These are phyloP conservation scores for Micrasema longulum DNA, from an alignment of 1,140 invertebrate species.

Conservation along the genomic window DNA sequence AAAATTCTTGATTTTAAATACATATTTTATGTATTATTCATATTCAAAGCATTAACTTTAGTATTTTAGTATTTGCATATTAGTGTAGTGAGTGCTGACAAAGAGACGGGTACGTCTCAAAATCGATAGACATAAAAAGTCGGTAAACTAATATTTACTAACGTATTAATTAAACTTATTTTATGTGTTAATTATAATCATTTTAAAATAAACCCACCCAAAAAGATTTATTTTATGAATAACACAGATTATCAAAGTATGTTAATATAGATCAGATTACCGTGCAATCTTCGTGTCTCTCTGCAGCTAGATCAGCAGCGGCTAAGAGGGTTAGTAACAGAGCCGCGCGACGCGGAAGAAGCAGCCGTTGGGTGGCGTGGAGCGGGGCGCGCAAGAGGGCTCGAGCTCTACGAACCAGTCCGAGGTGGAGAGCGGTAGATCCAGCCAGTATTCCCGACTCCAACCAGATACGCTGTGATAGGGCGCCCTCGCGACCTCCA, in stretches of 20 bases:
- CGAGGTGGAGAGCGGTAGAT: conserved; percentile 27
- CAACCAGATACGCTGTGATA: conserved; percentile 35
- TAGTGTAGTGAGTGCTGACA: too few relatives aligned
- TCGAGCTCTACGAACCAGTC: conserved; percentile 42
- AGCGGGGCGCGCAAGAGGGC: conserved; percentile 37
- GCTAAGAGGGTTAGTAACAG: conserved; percentile 41
- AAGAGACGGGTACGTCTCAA: too few relatives aligned
- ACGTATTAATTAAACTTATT: too few relatives aligned
- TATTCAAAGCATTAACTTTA: too few relatives aligned
- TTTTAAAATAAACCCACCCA: too few relatives aligned
- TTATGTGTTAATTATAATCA: too few relatives aligned
- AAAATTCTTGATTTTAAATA: too few relatives aligned
- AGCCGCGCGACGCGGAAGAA: conserved; percentile 34
- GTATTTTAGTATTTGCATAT: too few relatives aligned
- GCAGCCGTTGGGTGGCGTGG: conserved; percentile 35
- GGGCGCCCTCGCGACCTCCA: not conserved
- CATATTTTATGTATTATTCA: too few relatives aligned
- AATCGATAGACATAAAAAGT: too few relatives aligned
- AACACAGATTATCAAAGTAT: not conserved
- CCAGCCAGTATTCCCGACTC: conserved; percentile 34
- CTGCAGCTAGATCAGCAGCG: conserved; percentile 37
- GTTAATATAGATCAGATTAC: not conserved
- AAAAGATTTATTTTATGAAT: conserved; percentile 6
- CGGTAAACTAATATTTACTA: too few relatives aligned
- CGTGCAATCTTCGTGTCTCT: conserved; percentile 47